Percentiles rank a stretch among this genome's conserved stretches.
phyloP scores from a whole-genome alignment of 1,140 invertebrate species.

The Oncopeltus fasciatus region DNA sequence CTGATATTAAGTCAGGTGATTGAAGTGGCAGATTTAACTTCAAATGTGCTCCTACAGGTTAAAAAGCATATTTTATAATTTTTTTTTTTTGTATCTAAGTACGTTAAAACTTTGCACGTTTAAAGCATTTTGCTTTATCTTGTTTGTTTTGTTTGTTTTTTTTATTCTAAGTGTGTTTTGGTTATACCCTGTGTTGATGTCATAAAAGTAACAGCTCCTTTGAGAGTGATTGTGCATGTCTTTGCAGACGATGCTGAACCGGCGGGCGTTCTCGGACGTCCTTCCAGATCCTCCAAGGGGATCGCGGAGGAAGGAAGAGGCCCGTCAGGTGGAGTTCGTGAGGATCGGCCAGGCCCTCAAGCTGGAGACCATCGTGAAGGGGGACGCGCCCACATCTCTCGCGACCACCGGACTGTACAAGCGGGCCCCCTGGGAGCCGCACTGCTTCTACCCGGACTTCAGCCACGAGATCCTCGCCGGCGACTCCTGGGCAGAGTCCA shows the following conservation, averaged over 20 bases:
- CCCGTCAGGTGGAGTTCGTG: conserved; percentile 64
- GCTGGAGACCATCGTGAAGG: conserved; percentile 67
- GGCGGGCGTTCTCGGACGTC: conserved; percentile 65
- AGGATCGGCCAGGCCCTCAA: conserved; percentile 71
- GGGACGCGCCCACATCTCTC: conserved; percentile 69
- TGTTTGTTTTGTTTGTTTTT: too few relatives aligned
- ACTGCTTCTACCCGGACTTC: conserved; percentile 60
- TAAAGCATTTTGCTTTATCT: too few relatives aligned
- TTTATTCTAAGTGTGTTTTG: too few relatives aligned
- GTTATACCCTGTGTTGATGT: too few relatives aligned
- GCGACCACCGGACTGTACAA: conserved; percentile 62
- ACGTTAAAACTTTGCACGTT: too few relatives aligned
- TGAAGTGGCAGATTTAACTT: too few relatives aligned
- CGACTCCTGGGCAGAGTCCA: conserved; percentile 55
- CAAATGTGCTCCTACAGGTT: too few relatives aligned
- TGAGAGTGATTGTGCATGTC: background rate
- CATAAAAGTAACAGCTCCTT: background rate
- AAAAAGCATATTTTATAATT: too few relatives aligned
- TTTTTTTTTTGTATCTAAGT: too few relatives aligned
- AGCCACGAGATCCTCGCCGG: conserved; percentile 46
- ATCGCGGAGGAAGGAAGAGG: conserved; percentile 52
- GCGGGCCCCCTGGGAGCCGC: conserved; percentile 61
- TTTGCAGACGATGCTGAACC: conserved; percentile 59
- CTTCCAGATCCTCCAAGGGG: conserved; percentile 47
- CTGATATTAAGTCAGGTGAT: too few relatives aligned